Base-by-base conservation (phyloP, 2,113 vertebrate genomes). In the Pelecanus crispus region DNA sequence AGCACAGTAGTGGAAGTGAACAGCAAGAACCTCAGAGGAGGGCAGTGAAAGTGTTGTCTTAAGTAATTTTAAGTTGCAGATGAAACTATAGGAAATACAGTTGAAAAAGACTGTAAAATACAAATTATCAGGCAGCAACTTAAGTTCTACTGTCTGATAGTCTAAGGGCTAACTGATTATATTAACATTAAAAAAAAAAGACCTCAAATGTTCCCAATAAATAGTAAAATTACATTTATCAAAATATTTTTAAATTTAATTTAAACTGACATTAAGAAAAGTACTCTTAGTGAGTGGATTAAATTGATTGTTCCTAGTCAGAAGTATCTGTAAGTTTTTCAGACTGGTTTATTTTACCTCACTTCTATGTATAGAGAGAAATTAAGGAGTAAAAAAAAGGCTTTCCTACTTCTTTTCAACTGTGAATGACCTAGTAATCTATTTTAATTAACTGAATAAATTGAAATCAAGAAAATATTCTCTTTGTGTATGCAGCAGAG, bases 361-460 rank as follows among this genome's bases (percentile, higher is more conserved):
- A 63, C 11, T 36, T 86, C 10, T 56, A 19, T 5, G 17, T 31
- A 49, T 18, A 58, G 7, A 58, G 3, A 34, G 18, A 67, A 67
- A 72, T 32, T 20, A 78, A 44, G 1, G 31, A 32, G 2, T 2
- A 4, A 38, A 18, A 13, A 3, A 38, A 32, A 70, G 2, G 0
- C 7, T 83, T 83, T 80, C 17, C 12, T 62, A 18, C 10, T 26
- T 49, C 5, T 81, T 83, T 77, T 73, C 8, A 83, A 11, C 17
- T 59, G 24, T 63, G 6, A 63, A 59, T 79, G 32, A 88, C 34
- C 42, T 52, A 32, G 4, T 16, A 49, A 45, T 13, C n/a, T 36
- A 21, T 70, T 68, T 53, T 45, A 81, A 78, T 49, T 67, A n/a
- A 81, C 16, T 59, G 13, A 82, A 82, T 56, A 78, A 72, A 68